Evolutionary conservation across 2,797 vertebrate species (phyloP), one percentile per base, ranked within the genome.

Genomic region (Sebastes itinus): DNA sequence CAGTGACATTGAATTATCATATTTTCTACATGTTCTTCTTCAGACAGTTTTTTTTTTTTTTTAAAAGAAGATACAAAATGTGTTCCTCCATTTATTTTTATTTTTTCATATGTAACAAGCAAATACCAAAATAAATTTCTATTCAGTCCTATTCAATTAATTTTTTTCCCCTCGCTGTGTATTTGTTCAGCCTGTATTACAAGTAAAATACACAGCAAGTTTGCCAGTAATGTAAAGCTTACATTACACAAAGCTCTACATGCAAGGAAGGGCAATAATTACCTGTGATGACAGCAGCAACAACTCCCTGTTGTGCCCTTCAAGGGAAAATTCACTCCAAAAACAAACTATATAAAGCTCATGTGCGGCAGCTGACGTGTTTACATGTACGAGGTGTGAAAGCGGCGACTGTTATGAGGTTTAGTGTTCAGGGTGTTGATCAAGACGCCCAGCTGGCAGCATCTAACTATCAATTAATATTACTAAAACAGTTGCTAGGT

Each of bases 81-180:
- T 35, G 3, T 54, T 64, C 4, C 46, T 64, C 8, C 16, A 46
- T n/a, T 52, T n/a, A 2, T 77, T 78, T 25, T 0, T 7, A 11
- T 61, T 60, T 58, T 27, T 56, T 46, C 56, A n/a, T 35, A 52
- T 82, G 32, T 42, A 9, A 55, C 3, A 7, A 58, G 38, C 42
- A 74, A 59, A 64, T 54, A 3, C 62, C 14, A 20, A 66, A 78
- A 79, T 86, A 86, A 73, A 79, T 66, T 75, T 73, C 4, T 84
- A 11, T 78, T 76, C 25, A 68, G 7, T 72, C 25, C 28, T 30
- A 20, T 30, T 52, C 23, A 25, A n/a, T 4, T 62, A 32, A 12
- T n/a, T 9, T 54, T 49, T 30, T 30, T 11, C 0, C 38, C 38
- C 2, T 35, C 18, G 2, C n/a, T 63, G 5, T 58, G 3, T 59